A percentile compares a stretch with the other conserved stretches of the same genome.
Evolutionary conservation across 37 sponge, comb jelly and placozoan genomes (phyloP).

Genomic region (Hormiphora californensis): DNA sequence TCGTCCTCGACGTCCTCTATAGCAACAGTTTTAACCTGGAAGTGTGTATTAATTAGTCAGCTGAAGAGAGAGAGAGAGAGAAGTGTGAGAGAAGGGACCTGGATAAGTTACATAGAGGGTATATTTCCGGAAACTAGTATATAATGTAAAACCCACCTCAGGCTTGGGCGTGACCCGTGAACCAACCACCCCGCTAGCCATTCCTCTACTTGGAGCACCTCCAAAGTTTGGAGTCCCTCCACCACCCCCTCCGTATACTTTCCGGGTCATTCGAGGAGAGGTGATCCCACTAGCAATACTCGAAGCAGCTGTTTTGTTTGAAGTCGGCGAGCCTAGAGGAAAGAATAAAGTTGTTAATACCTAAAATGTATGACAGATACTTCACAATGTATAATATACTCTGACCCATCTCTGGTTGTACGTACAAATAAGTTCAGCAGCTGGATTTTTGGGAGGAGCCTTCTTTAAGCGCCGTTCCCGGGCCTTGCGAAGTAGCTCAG

Average conservation of each 20-base stretch:
- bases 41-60: no score
- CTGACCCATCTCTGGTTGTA: neutral
- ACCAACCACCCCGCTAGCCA: constrained; percentile 9
- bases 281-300: constrained; percentile 18
- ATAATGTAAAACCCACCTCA: constrained; percentile 9
- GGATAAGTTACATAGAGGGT: neutral
- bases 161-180: neutral
- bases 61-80: no score
- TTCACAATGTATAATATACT: no score
- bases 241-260: neutral
- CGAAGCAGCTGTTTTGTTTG: neutral
- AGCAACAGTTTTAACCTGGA: constrained; percentile 16
- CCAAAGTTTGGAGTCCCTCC: no score
- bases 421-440: neutral
- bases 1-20: neutral
- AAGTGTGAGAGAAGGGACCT: no score
- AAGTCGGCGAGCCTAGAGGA: no score
- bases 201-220: neutral
- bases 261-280: neutral
- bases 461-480: neutral
- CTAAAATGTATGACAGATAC: no score
- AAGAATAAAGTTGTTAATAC: no score
- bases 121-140: neutral
- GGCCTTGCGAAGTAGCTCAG: neutral
- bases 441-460: constrained; percentile 5